Evolutionary conservation across 2,113 vertebrate species (phyloP).

Genomic region (Pterocles gutturalis): DNA sequence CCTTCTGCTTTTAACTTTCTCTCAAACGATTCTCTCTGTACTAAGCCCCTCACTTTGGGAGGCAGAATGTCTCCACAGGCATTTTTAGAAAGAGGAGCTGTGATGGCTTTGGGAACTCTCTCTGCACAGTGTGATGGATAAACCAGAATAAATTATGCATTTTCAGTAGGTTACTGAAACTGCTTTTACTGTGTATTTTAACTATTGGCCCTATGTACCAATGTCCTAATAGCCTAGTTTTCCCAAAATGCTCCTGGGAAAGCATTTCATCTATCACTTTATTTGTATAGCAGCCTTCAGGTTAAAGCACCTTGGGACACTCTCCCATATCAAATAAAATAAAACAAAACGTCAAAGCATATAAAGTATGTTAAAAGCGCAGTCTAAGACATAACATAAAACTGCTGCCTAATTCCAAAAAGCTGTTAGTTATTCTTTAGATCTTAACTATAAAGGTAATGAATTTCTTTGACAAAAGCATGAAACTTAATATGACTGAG

Average conservation of each 20-base stretch:
- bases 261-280: neutral
- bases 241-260: conserved; percentile 7
- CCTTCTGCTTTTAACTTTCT: neutral
- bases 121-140: neutral
- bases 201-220: neutral
- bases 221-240: neutral
- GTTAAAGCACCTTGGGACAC: conserved; percentile 3
- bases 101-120: neutral
- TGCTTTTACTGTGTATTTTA: neutral
- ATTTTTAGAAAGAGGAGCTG: neutral
- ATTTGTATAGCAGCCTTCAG: conserved; percentile 16
- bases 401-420: neutral
- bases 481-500: neutral
- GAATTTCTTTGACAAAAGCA: conserved; percentile 1
- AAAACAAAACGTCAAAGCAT: conserved; percentile 17
- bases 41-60: neutral
- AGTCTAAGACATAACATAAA: neutral
- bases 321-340: conserved; percentile 24
- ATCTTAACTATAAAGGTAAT: neutral
- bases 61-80: neutral
- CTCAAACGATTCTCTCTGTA: neutral
- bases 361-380: neutral
- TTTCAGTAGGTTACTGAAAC: neutral
- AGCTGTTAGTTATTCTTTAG: neutral
- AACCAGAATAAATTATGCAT: neutral